Percentiles rank a stretch among this genome's conserved stretches.
Conservation (phyloP, 2,113 vertebrate species). For the Paraplagusia blochii region DNA sequence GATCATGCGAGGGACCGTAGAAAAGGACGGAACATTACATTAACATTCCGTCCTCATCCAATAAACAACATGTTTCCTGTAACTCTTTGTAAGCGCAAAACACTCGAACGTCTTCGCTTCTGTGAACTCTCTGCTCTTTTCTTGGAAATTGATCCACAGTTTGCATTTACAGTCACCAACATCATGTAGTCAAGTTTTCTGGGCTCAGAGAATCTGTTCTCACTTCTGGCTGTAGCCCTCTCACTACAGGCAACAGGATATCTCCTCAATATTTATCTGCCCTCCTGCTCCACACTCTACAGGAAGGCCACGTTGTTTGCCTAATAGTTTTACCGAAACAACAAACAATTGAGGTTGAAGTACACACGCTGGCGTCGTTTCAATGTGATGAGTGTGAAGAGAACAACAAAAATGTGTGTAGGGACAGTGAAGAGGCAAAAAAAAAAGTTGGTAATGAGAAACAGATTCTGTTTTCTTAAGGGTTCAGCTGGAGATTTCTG, state of each 20-base stretch:
- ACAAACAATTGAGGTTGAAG: slow-evolving; percentile 10
- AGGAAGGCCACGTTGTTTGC: slow-evolving; percentile 9
- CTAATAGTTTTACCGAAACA: slow-evolving; percentile 6
- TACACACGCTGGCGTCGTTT: slow-evolving; percentile 11
- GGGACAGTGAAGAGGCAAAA: background rate
- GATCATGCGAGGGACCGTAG: background rate
- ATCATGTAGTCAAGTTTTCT: background rate
- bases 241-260: background rate
- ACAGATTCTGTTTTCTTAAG: slow-evolving; percentile 6
- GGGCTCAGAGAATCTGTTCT: background rate
- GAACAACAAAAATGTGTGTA: slow-evolving; percentile 6
- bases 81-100: too few relatives aligned
- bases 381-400: background rate
- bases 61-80: slow-evolving; percentile 9
- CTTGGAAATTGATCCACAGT: background rate
- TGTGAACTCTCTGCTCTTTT: slow-evolving; percentile 1
- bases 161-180: background rate
- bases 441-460: slow-evolving; percentile 5
- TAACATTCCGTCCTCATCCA: slow-evolving; percentile 24
- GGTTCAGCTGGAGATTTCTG: background rate
- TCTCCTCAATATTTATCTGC: slow-evolving; percentile 21
- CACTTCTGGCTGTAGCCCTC: background rate
- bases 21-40: slow-evolving; percentile 1
- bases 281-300: background rate
- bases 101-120: too few relatives aligned